Evolutionary conservation across 2,113 vertebrate species (phyloP).

Genomic region (Planiliza haematocheilus): DNA sequence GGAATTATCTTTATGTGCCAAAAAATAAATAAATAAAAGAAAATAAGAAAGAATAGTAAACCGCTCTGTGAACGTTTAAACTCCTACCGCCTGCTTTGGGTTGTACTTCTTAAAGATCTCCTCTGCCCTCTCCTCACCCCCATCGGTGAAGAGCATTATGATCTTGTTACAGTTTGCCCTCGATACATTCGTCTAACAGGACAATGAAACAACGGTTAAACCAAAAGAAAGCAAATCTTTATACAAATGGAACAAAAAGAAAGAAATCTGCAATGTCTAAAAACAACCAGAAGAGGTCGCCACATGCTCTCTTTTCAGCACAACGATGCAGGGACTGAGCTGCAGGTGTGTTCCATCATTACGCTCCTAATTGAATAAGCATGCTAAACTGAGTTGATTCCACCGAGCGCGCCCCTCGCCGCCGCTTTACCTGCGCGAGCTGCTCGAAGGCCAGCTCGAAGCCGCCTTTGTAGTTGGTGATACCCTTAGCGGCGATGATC

Average conservation of each 20-base stretch:
- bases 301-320: slow-evolving; percentile 32
- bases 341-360: slow-evolving; percentile 3
- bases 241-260: too few relatives aligned
- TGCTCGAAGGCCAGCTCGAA: slow-evolving; percentile 95
- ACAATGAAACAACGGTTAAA: too few relatives aligned
- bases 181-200: slow-evolving; percentile 86
- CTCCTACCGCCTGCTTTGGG: slow-evolving; percentile 87
- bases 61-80: not conserved
- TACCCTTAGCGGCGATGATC: slow-evolving; percentile 92
- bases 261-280: slow-evolving; percentile 16
- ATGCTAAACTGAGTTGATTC: not conserved
- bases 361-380: slow-evolving; percentile 6
- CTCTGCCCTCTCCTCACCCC: slow-evolving; percentile 94
- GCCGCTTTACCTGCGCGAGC: slow-evolving; percentile 79
- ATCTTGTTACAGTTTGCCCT: slow-evolving; percentile 98
- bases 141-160: slow-evolving; percentile 98
- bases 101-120: slow-evolving; percentile 95
- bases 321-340: not conserved
- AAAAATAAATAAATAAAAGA: not conserved
- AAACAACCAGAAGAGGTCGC: slow-evolving; percentile 65
- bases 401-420: too few relatives aligned
- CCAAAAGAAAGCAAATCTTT: not conserved
- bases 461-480: slow-evolving; percentile 94
- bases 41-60: not conserved
- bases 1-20: too few relatives aligned